Conservation (phyloP, 2,797 vertebrate genomes). For the Aulostomus chinensis region DNA sequence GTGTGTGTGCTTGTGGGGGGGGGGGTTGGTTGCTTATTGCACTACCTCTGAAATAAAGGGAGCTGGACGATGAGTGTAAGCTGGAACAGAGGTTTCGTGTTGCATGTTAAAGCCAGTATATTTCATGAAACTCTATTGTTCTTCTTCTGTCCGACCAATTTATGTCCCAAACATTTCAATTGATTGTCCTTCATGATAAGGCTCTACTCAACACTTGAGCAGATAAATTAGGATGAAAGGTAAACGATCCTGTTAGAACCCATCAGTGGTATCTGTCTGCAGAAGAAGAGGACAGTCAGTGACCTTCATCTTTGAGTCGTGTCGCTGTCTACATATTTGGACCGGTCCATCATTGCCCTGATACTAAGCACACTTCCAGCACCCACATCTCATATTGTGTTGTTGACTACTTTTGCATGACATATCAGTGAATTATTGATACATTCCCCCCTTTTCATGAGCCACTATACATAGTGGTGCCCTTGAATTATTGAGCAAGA, state of each 20-base stretch:
- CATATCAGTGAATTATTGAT: constrained; percentile 75
- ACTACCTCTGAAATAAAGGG: constrained; percentile 5
- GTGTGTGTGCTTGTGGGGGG: background rate
- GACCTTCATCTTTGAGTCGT: too few species aligned
- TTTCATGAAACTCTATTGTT: background rate
- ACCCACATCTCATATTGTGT: constrained; percentile 24
- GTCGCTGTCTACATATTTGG: too few species aligned
- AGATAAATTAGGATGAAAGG: too few species aligned
- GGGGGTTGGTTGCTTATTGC: background rate
- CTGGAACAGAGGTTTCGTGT: background rate
- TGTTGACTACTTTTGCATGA: constrained; percentile 56
- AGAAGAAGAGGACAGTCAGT: too few species aligned
- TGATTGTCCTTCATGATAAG: too few species aligned
- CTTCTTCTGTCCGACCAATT: too few species aligned
- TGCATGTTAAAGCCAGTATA: background rate
- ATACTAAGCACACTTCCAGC: too few species aligned
- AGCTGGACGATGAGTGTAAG: background rate
- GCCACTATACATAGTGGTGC: constrained; percentile 62
- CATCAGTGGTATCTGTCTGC: too few species aligned
- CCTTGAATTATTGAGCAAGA: constrained; percentile 73
- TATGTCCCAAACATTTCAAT: too few species aligned
- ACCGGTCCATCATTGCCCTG: too few species aligned
- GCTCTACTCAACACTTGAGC: too few species aligned
- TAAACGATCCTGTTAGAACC: too few species aligned
- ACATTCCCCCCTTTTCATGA: constrained; percentile 41